Conservation (phyloP, 2,888 invertebrate species). For the Synergus japonicus region DNA sequence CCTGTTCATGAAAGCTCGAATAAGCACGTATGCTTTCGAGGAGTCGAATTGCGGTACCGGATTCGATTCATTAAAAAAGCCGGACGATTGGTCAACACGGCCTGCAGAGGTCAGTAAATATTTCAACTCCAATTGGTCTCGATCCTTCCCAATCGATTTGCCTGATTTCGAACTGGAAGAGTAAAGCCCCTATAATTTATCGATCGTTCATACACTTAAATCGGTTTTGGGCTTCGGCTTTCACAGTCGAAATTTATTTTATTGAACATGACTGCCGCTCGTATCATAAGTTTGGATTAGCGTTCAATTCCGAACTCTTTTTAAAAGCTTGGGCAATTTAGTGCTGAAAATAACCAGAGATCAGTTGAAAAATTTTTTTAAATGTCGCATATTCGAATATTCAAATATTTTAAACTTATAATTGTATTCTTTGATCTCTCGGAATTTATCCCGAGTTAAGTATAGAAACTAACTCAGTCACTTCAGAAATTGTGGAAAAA, state of each 20-base stretch:
- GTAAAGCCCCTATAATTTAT: slow-evolving; percentile 17
- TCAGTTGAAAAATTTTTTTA: not conserved
- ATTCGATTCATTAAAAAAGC: slow-evolving; percentile 13
- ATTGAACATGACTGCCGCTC: not conserved
- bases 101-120: slow-evolving; percentile 10
- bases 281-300: slow-evolving; percentile 33
- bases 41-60: slow-evolving; percentile 3
- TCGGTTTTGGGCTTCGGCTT: not conserved
- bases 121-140: slow-evolving; percentile 26
- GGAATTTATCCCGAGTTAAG: not conserved
- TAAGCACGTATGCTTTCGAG: slow-evolving; percentile 23
- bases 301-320: not conserved
- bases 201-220: slow-evolving; percentile 24
- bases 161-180: slow-evolving; percentile 15
- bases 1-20: slow-evolving; percentile 8
- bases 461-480: not conserved
- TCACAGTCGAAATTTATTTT: slow-evolving; percentile 8
- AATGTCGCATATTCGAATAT: not conserved
- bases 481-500: not conserved
- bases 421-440: not conserved
- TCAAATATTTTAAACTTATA: not conserved
- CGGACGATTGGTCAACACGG: not conserved
- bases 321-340: not conserved
- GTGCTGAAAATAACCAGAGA: not conserved
- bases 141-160: slow-evolving; percentile 26